Conservation (phyloP, 2,888 invertebrate species). For the Dusona sp. region DNA sequence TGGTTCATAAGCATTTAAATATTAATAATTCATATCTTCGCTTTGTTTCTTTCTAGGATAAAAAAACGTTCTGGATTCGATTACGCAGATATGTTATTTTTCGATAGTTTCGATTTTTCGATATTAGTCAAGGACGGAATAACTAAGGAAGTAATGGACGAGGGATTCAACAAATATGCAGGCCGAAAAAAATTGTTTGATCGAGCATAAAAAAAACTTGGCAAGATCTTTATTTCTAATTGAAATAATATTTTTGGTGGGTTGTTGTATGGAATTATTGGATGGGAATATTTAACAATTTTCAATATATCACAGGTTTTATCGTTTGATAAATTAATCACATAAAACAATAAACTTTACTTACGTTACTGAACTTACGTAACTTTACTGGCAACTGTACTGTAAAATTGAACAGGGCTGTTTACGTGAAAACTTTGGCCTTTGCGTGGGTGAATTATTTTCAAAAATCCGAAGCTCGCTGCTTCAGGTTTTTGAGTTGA, state of each 20-base stretch:
- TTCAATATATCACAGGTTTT: constrained; percentile 24
- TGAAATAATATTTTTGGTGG: not conserved
- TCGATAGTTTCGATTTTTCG: constrained; percentile 84
- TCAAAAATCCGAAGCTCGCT: constrained; percentile 77
- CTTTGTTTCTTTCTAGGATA: constrained; percentile 84
- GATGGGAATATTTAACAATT: not conserved
- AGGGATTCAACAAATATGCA: constrained; percentile 83
- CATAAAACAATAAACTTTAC: not conserved
- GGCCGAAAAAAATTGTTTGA: constrained; percentile 49
- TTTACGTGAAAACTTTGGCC: constrained; percentile 71
- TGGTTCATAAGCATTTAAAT: not conserved
- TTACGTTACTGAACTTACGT: constrained; percentile 64
- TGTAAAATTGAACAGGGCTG: constrained; percentile 81
- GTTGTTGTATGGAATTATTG: not conserved
- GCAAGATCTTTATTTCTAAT: not conserved
- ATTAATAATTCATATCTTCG: not conserved
- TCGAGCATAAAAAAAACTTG: not conserved
- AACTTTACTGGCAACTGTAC: constrained; percentile 67
- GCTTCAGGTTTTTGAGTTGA: constrained; percentile 73
- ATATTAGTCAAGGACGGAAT: constrained; percentile 86
- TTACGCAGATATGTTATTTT: constrained; percentile 81
- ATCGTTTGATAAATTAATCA: not conserved
- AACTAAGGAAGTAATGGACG: constrained; percentile 83
- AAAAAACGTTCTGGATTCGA: constrained; percentile 83
- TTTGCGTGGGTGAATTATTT: constrained; percentile 69